These are phyloP conservation scores for Ptychobarbus kaznakovi DNA, from an alignment of 2,797 vertebrate genomes.

Conservation along the genomic window DNA sequence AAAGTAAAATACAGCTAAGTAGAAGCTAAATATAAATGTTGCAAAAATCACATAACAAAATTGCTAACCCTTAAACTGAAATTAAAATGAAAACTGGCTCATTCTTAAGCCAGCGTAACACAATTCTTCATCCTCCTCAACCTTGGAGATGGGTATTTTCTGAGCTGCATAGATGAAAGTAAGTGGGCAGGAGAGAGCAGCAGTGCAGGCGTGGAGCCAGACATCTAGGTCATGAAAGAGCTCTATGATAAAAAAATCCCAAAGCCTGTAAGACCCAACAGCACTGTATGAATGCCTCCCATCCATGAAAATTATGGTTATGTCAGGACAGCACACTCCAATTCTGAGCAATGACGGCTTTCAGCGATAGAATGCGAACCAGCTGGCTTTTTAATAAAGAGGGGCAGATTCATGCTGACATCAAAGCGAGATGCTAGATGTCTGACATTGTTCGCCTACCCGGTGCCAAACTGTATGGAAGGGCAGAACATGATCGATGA, in stretches of 20 bases:
- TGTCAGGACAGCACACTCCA: conserved; percentile 13
- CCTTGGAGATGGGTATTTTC: background rate
- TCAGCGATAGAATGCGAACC: conserved; percentile 20
- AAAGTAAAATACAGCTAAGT: background rate
- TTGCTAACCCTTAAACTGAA: background rate
- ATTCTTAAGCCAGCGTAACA: background rate
- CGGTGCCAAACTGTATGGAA: conserved; percentile 18
- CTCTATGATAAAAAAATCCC: conserved; percentile 32
- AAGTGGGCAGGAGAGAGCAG: conserved; percentile 6
- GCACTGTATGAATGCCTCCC: conserved; percentile 26
- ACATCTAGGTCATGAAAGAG: conserved; percentile 45
- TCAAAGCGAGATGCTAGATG: conserved; percentile 37
- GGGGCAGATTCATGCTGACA: conserved; percentile 23
- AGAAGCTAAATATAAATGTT: background rate
- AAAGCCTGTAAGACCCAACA: conserved; percentile 33
- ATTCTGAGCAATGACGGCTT: conserved; percentile 23
- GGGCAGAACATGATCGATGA: conserved; percentile 17
- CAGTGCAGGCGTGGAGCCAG: conserved; percentile 26
- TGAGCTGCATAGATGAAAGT: background rate
- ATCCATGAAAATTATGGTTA: conserved; percentile 29
- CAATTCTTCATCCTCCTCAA: conserved; percentile 27
- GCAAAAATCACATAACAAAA: background rate
- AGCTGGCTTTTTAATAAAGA: conserved; percentile 34
- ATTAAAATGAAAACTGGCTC: background rate
- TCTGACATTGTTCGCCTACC: conserved; percentile 11